These are phyloP conservation scores for Gambusia affinis DNA, from an alignment of 2,113 vertebrate genomes.

Conservation along the genomic window DNA sequence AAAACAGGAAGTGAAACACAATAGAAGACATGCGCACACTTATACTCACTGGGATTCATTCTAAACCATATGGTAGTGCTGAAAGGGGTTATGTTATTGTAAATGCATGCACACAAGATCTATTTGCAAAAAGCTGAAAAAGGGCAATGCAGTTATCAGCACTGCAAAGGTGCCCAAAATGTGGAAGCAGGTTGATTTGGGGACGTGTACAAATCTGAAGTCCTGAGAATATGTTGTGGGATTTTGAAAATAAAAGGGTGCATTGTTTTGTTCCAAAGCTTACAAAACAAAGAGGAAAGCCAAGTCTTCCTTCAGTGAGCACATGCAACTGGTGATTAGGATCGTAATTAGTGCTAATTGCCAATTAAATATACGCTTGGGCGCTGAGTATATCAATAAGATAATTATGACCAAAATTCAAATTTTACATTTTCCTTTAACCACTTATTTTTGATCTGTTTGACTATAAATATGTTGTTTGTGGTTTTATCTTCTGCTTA, in stretches of 20 bases:
- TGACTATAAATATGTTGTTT: neutral
- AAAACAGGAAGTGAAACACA: conserved; percentile 18
- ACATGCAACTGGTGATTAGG: conserved; percentile 48
- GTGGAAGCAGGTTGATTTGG: neutral
- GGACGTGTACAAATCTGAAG: neutral
- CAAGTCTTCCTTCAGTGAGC: conserved; percentile 26
- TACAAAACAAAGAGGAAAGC: neutral
- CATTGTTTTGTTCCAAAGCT: conserved; percentile 9
- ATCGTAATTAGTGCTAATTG: conserved; percentile 35
- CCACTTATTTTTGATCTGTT: neutral
- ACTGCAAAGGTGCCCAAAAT: neutral
- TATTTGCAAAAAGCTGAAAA: too few species aligned
- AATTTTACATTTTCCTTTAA: neutral
- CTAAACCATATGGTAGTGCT: too few species aligned
- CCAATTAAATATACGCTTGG: neutral
- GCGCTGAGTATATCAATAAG: neutral
- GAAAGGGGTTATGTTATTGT: too few species aligned
- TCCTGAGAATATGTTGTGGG: neutral
- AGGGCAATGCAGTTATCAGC: too few species aligned
- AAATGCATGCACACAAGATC: too few species aligned
- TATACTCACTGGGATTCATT: neutral
- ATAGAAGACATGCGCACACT: neutral
- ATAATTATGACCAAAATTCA: neutral
- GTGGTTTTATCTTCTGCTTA: too few species aligned
- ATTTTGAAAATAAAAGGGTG: neutral